Base-by-base conservation (phyloP, 2,113 vertebrate species). In the Pteropus alecto region DNA sequence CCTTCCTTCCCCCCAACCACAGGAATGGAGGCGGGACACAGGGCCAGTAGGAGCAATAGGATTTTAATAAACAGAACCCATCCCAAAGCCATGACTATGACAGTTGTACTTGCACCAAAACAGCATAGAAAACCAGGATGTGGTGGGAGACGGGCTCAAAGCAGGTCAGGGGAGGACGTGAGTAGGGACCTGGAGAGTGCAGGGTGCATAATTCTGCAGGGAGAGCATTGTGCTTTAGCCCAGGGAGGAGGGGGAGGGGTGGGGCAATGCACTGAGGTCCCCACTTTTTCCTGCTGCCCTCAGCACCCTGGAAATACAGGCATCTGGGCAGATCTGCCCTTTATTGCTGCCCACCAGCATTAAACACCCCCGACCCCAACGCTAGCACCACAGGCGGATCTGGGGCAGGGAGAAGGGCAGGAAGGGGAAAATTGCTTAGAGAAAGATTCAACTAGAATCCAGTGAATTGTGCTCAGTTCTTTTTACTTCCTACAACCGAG, bases 41-140 rank as follows among this genome's bases (percentile, higher is more conserved):
- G 83, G 96, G 96, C 97, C 97, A 94, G 6, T 99, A 99, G 99
- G 99, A 99, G 99, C 99, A 99, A 99, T 96, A 99, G 99, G 99
- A 99, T 98, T 99, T 99, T 99, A 99, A 99, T 99, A 98, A 99
- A 99, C 99, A 99, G 98, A 99, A 99, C 98, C 98, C 99, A 99
- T 99, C 99, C 98, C 99, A 97, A 99, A 99, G 99, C 99, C 99
- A 99, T 99, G 99, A 98, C 97, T 96, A 97, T 70, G 94, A 98
- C 97, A 98, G 97, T 93, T 97, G 97, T 97, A 96, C 98, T 97
- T 91, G 97, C 98, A 97, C 97, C 98, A 96, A 97, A 97, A 98
- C 97, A 98, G 98, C 97, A 97, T 96, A 98, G 97, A 98, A 98
- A 98, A 97, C 95, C 87, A 71, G 86, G 93, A 88, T 96, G 94